A percentile compares a stretch with the other conserved stretches of the same genome.
phyloP scores from a whole-genome alignment of 1,140 invertebrate genomes.

The Formica selysi region DNA sequence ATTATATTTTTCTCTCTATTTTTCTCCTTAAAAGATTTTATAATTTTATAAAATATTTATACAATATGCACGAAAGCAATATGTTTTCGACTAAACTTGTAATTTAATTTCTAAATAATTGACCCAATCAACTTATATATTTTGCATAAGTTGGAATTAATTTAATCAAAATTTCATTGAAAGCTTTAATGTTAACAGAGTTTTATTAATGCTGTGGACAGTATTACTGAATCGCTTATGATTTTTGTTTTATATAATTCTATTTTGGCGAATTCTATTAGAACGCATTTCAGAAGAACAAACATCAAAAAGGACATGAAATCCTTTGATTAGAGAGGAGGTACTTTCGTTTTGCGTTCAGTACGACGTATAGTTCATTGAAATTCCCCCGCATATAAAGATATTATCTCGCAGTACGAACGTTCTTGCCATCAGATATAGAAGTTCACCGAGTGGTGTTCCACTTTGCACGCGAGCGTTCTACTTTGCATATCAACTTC shows the following conservation, averaged over 20 bases:
- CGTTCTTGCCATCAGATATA: slow-evolving; percentile 63
- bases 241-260: background rate
- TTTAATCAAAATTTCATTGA: background rate
- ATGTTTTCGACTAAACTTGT: background rate
- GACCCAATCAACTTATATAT: background rate
- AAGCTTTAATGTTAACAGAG: background rate
- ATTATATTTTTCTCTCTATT: background rate
- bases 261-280: background rate
- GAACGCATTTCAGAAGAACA: background rate
- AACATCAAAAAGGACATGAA: slow-evolving; percentile 30
- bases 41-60: background rate
- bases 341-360: slow-evolving; percentile 14
- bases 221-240: background rate
- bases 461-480: slow-evolving; percentile 65
- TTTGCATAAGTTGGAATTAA: background rate
- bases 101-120: slow-evolving; percentile 13
- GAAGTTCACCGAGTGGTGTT: slow-evolving; percentile 59
- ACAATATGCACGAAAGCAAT: background rate
- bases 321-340: slow-evolving; percentile 35
- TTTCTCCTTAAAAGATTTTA: too few relatives aligned
- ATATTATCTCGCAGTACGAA: slow-evolving; percentile 62
- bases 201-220: background rate
- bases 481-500: slow-evolving; percentile 63
- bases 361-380: slow-evolving; percentile 45
- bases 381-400: slow-evolving; percentile 60